Evolutionary conservation across 1,140 invertebrate genomes (phyloP).

Genomic region (Monomorium pharaonis): DNA sequence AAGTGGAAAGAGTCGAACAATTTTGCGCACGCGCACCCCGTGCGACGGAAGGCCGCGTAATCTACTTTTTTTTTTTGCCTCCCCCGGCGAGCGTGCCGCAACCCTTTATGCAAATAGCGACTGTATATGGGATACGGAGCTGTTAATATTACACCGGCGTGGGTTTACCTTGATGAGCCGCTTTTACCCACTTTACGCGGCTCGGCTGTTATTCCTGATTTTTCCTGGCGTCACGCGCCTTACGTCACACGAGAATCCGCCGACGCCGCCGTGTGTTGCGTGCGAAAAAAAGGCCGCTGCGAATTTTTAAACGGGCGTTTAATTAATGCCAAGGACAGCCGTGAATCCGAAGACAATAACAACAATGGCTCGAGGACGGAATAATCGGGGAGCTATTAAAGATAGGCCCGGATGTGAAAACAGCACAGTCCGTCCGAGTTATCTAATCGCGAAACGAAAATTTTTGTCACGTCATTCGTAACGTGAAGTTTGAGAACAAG

Average conservation of each 20-base stretch:
- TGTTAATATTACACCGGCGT: slow-evolving; percentile 52
- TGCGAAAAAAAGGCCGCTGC: slow-evolving; percentile 5
- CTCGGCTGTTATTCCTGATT: slow-evolving; percentile 48
- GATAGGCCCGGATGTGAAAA: neutral
- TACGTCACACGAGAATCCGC: slow-evolving; percentile 18
- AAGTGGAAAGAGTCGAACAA: slow-evolving; percentile 21
- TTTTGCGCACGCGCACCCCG: neutral
- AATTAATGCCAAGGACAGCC: slow-evolving; percentile 18
- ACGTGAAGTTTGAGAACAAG: neutral
- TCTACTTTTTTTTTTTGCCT: slow-evolving; percentile 27
- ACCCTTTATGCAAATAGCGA: slow-evolving; percentile 57
- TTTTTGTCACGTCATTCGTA: neutral
- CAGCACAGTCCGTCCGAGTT: neutral
- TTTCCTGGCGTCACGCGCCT: slow-evolving; percentile 38
- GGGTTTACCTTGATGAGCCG: slow-evolving; percentile 47
- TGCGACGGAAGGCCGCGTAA: slow-evolving; percentile 28
- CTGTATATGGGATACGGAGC: slow-evolving; percentile 28
- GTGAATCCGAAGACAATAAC: neutral
- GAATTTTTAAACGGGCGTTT: slow-evolving; percentile 19
- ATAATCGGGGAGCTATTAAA: neutral
- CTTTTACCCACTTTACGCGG: slow-evolving; percentile 39
- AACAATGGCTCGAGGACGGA: neutral
- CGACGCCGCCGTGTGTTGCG: neutral
- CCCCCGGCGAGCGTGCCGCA: slow-evolving; percentile 1
- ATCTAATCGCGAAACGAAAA: neutral